Conservation (phyloP, 2,113 vertebrate species). For the human (Homo sapiens) region DNA sequence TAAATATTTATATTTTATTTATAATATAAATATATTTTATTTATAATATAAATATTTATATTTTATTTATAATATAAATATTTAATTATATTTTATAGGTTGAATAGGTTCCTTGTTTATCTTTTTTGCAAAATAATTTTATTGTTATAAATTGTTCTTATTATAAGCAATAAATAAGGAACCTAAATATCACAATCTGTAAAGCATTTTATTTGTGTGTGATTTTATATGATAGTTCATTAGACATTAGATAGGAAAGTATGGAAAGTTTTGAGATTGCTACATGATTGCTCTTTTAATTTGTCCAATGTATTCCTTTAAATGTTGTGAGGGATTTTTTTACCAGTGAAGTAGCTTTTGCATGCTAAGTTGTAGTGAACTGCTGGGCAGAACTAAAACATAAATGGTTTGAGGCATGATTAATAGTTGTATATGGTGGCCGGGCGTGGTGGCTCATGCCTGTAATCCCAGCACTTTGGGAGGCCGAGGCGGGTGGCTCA, state of each 20-base stretch:
- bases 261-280: background rate
- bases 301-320: background rate
- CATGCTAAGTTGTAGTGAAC: background rate
- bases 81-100: background rate
- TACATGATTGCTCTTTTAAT: background rate
- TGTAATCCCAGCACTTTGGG: too few species aligned
- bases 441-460: too few species aligned
- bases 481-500: too few species aligned
- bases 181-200: background rate
- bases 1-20: too few species aligned
- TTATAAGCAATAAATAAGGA: background rate
- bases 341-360: background rate
- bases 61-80: background rate
- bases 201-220: background rate
- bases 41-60: too few species aligned
- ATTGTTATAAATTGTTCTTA: background rate
- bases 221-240: background rate
- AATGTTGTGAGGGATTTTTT: background rate
- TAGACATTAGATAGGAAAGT: background rate
- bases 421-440: background rate
- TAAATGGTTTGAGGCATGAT: background rate
- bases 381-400: background rate
- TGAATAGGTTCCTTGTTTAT: background rate
- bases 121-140: slow-evolving; percentile 21
- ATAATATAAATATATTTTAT: too few species aligned